These are phyloP conservation scores for Paralichthys olivaceus DNA, from an alignment of 2,113 vertebrate genomes.

Conservation along the genomic window DNA sequence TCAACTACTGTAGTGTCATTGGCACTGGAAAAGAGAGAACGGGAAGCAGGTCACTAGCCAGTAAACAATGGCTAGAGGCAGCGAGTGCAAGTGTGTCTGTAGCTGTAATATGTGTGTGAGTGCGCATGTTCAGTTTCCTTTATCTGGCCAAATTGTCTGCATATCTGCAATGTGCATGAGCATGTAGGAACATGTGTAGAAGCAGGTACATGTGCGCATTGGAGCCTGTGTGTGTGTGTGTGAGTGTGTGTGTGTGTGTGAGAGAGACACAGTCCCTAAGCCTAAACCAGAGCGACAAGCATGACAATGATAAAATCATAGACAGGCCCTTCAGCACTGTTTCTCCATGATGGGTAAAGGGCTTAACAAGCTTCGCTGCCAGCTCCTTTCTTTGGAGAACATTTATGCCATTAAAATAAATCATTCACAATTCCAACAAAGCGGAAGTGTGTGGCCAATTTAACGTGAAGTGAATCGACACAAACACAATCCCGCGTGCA, in stretches of 20 bases:
- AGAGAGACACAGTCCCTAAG: slow-evolving; percentile 50
- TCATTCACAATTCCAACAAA: slow-evolving; percentile 52
- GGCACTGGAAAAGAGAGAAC: not conserved
- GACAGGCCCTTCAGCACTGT: slow-evolving; percentile 58
- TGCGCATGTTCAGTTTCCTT: not conserved
- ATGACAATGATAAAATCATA: slow-evolving; percentile 64
- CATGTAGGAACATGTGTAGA: not conserved
- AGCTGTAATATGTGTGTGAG: not conserved
- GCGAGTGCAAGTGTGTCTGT: slow-evolving; percentile 4
- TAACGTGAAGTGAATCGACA: slow-evolving; percentile 41
- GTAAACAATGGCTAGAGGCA: not conserved
- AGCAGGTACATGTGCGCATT: slow-evolving; percentile 4
- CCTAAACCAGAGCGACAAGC: slow-evolving; percentile 62
- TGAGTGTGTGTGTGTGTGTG: not conserved
- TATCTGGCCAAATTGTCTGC: not conserved
- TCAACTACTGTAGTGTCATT: not conserved
- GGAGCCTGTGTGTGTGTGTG: slow-evolving; percentile 15
- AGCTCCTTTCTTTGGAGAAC: slow-evolving; percentile 56
- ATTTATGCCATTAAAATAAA: slow-evolving; percentile 63
- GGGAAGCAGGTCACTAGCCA: not conserved
- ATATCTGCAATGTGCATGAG: not conserved
- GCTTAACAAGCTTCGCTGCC: slow-evolving; percentile 68
- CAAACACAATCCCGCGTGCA: slow-evolving; percentile 26
- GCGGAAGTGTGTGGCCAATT: slow-evolving; percentile 47
- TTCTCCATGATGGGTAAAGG: slow-evolving; percentile 55